phyloP scores from a whole-genome alignment of 2,888 invertebrate species.

The Epinotia bilunana region DNA sequence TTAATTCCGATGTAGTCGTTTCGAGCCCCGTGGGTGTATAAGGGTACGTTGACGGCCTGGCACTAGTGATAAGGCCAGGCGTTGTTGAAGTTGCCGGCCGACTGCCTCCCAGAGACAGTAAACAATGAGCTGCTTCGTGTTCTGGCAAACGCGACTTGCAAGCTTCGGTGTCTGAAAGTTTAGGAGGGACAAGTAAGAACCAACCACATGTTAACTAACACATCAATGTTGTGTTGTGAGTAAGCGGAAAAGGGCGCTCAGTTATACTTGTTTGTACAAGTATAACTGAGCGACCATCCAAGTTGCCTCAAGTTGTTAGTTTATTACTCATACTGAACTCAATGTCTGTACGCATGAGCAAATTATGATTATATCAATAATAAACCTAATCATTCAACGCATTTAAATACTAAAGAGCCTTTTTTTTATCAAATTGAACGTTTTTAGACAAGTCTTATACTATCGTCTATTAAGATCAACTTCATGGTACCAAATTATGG shows the following conservation, averaged over 20 bases:
- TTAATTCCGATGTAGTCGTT: slow-evolving; percentile 59
- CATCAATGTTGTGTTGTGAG: neutral
- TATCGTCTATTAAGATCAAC: no score
- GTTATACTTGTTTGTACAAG: no score
- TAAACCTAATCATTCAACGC: no score
- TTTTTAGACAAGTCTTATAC: no score
- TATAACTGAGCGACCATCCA: no score
- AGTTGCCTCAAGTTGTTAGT: no score
- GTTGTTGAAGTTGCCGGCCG: slow-evolving; percentile 80
- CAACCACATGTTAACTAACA: neutral
- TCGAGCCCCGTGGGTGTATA: slow-evolving; percentile 80
- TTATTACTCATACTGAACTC: no score
- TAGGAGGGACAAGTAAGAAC: neutral
- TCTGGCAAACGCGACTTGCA: slow-evolving; percentile 89
- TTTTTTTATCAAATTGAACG: no score
- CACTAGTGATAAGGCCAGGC: slow-evolving; percentile 84
- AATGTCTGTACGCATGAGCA: no score
- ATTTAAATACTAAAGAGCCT: no score
- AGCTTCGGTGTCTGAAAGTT: slow-evolving; percentile 85
- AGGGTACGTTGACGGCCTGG: slow-evolving; percentile 88
- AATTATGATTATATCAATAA: no score
- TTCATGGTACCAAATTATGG: no score
- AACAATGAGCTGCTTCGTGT: slow-evolving; percentile 93
- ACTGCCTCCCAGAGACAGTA: slow-evolving; percentile 89
- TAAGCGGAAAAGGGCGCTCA: neutral